Evolutionary conservation across 53 echinoderm and acorn worm genomes (phyloP), one percentile per base, ranked within the genome.

Genomic region (Astropecten irregularis): DNA sequence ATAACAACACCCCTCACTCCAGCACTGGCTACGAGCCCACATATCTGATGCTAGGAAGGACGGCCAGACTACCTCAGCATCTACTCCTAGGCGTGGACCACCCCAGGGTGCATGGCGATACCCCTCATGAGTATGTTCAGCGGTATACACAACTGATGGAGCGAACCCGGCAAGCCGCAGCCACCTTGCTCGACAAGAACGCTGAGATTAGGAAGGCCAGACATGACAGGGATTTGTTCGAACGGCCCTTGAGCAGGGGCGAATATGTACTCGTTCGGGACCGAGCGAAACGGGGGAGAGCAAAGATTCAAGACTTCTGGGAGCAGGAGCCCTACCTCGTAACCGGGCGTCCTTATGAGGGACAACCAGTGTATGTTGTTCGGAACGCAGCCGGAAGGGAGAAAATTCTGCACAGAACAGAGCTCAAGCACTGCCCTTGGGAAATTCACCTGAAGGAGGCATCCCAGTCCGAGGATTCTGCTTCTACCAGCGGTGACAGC

Each of bases 381-480:
- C 44, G 31, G 2, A 56, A 77, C 13, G 14, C 39, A 8, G 31
- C 2, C 0, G 79, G 79, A 3, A 23, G 29, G 3, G 31, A 25
- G 18, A 64, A 81, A 23, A 46, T 81, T 7, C 64, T 81, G 3
- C 81, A 81, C 28, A 63, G 81, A 2, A 19, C 31, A 27, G 81
- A 81, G n/a, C 11, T 81, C 16, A 81, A 63, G 32, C 60, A 59
- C 47, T 77, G 77, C 59, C 81, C 79, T 23, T 77, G 72, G 72
- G 20, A 72, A 51, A 20, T 72, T 29, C 10, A 46, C 48, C 47
- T n/a, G n/a, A n/a, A n/a, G n/a, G n/a, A n/a, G n/a, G n/a, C n/a
- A n/a, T n/a, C n/a, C n/a, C n/a, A n/a, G n/a, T n/a, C 46, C 7
- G 7, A 7, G 13, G 13, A 7, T 44, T 9, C 7, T 44, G 46